Conservation (phyloP, 2,113 vertebrate genomes). For the Alectura lathami region DNA sequence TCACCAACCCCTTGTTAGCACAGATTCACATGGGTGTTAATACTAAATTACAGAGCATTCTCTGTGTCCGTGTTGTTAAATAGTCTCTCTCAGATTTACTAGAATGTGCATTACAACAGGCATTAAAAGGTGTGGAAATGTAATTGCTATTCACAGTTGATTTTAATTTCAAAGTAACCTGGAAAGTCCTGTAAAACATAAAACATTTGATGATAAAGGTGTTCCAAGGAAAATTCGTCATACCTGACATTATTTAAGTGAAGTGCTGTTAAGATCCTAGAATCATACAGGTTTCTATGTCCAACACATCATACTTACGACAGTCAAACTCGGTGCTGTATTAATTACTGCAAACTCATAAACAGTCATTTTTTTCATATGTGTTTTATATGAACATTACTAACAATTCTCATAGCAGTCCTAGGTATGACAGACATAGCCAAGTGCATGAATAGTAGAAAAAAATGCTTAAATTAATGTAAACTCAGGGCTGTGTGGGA, state of each 20-base stretch:
- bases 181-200: conserved; percentile 4
- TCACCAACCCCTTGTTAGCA: not conserved
- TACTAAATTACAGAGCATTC: not conserved
- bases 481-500: not conserved
- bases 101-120: not conserved
- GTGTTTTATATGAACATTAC: not conserved
- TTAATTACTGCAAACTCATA: not conserved
- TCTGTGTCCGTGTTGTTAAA: not conserved
- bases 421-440: not conserved
- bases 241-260: not conserved
- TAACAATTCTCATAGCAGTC: not conserved
- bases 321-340: not conserved
- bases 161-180: conserved; percentile 17
- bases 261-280: not conserved
- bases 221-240: not conserved
- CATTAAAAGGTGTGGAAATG: conserved; percentile 48
- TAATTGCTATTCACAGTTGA: not conserved
- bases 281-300: not conserved
- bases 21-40: not conserved
- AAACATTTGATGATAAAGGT: not conserved
- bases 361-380: not conserved
- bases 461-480: not conserved
- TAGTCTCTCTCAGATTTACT: conserved; percentile 25
- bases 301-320: not conserved
- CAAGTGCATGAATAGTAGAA: not conserved